Conservation (phyloP, 2,888 invertebrate species). For the Sussaba pulchella region DNA sequence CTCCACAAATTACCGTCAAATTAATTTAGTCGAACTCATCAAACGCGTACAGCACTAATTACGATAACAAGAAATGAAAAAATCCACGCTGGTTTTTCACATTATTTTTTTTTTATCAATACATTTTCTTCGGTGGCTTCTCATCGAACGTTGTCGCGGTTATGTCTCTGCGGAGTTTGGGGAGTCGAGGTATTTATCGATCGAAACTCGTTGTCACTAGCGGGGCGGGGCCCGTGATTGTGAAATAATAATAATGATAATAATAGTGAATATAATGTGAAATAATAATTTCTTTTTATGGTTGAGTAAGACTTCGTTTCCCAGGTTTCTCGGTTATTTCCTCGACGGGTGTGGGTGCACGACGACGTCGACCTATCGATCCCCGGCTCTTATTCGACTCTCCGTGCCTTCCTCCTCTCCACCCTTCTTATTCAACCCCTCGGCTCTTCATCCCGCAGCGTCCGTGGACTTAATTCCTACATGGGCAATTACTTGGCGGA, state of each 20-base stretch:
- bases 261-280: too few relatives aligned
- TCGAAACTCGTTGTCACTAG: too few relatives aligned
- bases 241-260: too few relatives aligned
- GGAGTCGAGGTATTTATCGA: too few relatives aligned
- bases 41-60: slow-evolving; percentile 18
- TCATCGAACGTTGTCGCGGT: too few relatives aligned
- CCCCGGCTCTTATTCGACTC: slow-evolving; percentile 56
- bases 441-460: slow-evolving; percentile 18
- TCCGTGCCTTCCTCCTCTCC: slow-evolving; percentile 18
- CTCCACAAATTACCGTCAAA: not conserved
- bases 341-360: slow-evolving; percentile 43
- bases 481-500: slow-evolving; percentile 56
- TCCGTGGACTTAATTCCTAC: slow-evolving; percentile 53
- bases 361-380: slow-evolving; percentile 67
- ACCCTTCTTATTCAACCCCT: slow-evolving; percentile 13
- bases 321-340: slow-evolving; percentile 54
- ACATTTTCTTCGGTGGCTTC: slow-evolving; percentile 22
- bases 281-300: slow-evolving; percentile 45
- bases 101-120: slow-evolving; percentile 5
- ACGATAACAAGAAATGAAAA: slow-evolving; percentile 10
- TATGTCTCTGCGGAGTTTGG: too few relatives aligned
- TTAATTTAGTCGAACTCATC: too few relatives aligned
- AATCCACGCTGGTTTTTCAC: not conserved
- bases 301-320: slow-evolving; percentile 36
- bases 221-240: too few relatives aligned